phyloP scores from a whole-genome alignment of 2,797 vertebrate species.

The Diplodus sargus region DNA sequence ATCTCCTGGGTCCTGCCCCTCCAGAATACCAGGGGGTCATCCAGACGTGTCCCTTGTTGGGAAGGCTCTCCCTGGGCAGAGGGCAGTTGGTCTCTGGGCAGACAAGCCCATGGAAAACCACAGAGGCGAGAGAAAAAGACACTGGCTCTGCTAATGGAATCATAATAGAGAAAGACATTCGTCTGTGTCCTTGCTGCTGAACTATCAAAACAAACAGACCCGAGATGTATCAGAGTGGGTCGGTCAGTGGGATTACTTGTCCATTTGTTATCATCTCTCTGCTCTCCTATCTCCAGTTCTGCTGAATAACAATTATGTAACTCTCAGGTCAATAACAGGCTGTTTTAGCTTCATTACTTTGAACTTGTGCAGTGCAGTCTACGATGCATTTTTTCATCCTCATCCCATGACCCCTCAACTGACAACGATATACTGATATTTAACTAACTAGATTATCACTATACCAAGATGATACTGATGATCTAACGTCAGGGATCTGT shows the following conservation, averaged over 20 bases:
- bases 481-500: background rate
- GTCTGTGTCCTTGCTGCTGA: slow-evolving; percentile 57
- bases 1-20: slow-evolving; percentile 50
- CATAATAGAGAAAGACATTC: slow-evolving; percentile 68
- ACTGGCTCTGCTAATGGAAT: slow-evolving; percentile 67
- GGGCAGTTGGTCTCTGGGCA: slow-evolving; percentile 29
- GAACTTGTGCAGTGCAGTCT: too few relatives aligned
- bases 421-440: background rate
- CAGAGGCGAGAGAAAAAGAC: slow-evolving; percentile 61
- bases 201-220: slow-evolving; percentile 68
- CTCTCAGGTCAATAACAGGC: too few relatives aligned
- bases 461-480: background rate
- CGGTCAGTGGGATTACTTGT: slow-evolving; percentile 45
- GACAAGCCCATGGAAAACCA: slow-evolving; percentile 19
- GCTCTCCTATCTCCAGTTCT: background rate
- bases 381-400: too few relatives aligned
- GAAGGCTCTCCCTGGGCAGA: slow-evolving; percentile 32
- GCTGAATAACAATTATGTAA: background rate
- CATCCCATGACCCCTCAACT: background rate
- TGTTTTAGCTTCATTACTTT: too few relatives aligned
- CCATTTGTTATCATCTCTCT: slow-evolving; percentile 50
- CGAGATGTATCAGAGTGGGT: slow-evolving; percentile 50
- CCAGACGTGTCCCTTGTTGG: slow-evolving; percentile 50
- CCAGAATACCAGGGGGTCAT: slow-evolving; percentile 62
- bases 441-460: background rate